Evolutionary conservation across 2,113 vertebrate genomes (phyloP), one percentile per base, ranked within the genome.

Genomic region (Abramis brama): DNA sequence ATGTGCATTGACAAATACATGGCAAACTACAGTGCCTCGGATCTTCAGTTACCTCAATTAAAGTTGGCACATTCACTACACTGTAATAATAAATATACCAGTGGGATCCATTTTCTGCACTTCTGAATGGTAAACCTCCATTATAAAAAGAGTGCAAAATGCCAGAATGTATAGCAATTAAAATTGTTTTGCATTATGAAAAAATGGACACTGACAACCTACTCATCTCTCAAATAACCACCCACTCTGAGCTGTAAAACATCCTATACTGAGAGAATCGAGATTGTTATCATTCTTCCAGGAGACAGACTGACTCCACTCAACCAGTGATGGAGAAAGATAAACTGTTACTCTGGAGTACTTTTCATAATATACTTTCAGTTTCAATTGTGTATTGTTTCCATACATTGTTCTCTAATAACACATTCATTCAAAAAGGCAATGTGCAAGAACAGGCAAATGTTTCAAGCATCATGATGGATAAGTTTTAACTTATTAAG

Each of bases 211-310:
- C 45, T 55, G 87, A 70, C 43, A 79, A 84, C 79, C 86, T 87
- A 88, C 73, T 50, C 30, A 43, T 36, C 39, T 66, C 30, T 77
- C 70, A 27, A 75, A 64, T 30, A 68, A 68, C 89, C 92, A 91
- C 89, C 90, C 90, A 89, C 91, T 88, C 83, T 1, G 21, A 64
- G 23, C 36, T 45, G 57, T 85, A 90, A 57, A 68, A 50, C n/a
- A 52, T 88, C 45, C 62, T 80, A 90, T 89, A 82, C 82, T 86
- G 89, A 76, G 85, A 76, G 71, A 86, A 84, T 86, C 36, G 0
- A 91, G 93, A 94, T 94, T 92, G 88, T 89, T 80, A 94, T 93
- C 93, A 86, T 89, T 39, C 77, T 88, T 71, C 81, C 84, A 82
- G 76, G 85, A 92, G 93, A 93, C 93, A 90, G 85, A 70, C 88